phyloP scores from a whole-genome alignment of 2,888 invertebrate genomes.

The Drosophila ustulata region DNA sequence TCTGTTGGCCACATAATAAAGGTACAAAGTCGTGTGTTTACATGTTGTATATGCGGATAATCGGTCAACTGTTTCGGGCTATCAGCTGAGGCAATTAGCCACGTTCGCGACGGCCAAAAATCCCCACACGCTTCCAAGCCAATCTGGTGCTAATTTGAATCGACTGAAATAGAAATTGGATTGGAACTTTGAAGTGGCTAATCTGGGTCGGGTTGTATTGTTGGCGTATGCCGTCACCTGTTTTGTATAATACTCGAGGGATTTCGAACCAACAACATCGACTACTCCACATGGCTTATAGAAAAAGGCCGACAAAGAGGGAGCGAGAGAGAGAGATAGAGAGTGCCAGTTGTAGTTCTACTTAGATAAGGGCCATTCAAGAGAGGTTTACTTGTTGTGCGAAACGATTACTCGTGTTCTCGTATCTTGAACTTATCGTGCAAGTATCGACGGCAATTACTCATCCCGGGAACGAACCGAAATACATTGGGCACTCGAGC shows the following conservation, averaged over 20 bases:
- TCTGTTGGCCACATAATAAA: neutral
- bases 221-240: conserved; percentile 30
- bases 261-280: neutral
- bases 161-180: conserved; percentile 27
- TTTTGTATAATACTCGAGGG: conserved; percentile 3
- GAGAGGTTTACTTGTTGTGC: conserved; percentile 31
- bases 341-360: neutral
- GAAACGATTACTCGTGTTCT: conserved; percentile 63
- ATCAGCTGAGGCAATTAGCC: neutral
- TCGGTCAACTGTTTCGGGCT: conserved; percentile 5
- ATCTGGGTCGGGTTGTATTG: conserved; percentile 2
- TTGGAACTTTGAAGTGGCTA: conserved; percentile 10
- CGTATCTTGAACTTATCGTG: conserved; percentile 35
- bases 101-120: neutral
- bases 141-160: conserved; percentile 11
- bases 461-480: conserved; percentile 35
- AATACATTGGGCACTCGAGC: conserved; percentile 27
- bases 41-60: neutral
- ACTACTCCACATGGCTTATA: neutral
- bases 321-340: neutral
- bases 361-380: conserved; percentile 39
- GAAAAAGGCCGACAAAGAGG: neutral
- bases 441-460: conserved; percentile 42
- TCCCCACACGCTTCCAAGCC: neutral
- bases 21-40: neutral